phyloP scores from a whole-genome alignment of 2,113 vertebrate genomes.

The Cryptoleucopteryx plumbea region DNA sequence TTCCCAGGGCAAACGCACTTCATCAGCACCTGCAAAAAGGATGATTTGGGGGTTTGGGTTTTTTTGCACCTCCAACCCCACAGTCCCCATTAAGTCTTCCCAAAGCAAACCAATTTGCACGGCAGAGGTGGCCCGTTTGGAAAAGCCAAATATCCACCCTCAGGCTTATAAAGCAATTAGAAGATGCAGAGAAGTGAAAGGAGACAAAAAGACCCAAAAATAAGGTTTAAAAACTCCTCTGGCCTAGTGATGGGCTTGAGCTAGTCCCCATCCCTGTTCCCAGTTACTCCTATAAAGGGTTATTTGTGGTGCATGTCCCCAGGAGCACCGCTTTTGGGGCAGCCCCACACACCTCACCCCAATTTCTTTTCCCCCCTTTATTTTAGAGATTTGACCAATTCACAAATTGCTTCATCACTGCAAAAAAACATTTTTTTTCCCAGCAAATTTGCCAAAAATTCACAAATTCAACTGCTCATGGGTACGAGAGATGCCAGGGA shows the following conservation, averaged over 20 bases:
- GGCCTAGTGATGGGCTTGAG: accelerated
- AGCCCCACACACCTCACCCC: not conserved
- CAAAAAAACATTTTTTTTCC: not conserved
- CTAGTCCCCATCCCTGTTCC: no score
- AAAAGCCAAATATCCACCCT: not conserved
- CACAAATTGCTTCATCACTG: accelerated
- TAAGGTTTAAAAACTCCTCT: not conserved
- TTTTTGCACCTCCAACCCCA: no score
- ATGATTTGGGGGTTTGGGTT: no score
- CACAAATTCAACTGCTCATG: not conserved
- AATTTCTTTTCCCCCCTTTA: not conserved
- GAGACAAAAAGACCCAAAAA: not conserved
- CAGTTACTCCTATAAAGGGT: not conserved
- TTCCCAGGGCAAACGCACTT: not conserved
- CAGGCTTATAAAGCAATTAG: not conserved
- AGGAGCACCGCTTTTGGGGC: accelerated
- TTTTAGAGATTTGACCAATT: not conserved
- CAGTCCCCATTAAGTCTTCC: not conserved
- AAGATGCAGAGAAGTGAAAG: not conserved
- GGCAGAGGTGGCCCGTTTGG: not conserved
- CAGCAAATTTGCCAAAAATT: not conserved
- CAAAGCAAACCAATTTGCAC: not conserved
- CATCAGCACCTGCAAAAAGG: not conserved
- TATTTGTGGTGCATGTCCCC: not conserved
- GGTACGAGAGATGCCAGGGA: accelerated